phyloP scores from a whole-genome alignment of 2,888 invertebrate genomes.

The Dryococelus australis region DNA sequence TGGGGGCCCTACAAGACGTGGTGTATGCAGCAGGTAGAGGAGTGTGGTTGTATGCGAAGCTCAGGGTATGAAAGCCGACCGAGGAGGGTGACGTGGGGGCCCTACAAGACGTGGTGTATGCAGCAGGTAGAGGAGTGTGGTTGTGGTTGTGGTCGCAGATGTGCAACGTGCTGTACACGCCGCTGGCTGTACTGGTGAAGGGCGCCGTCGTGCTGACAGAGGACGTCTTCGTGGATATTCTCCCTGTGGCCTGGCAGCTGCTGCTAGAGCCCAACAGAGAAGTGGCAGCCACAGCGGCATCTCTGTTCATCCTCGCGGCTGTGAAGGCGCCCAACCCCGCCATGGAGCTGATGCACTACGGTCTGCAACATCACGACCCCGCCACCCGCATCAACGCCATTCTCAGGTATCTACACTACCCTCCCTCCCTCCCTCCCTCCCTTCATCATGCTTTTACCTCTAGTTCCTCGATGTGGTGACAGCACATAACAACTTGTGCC shows the following conservation, averaged over 20 bases:
- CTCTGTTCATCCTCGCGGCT: conserved; percentile 90
- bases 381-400: conserved; percentile 84
- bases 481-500: too few relatives aligned
- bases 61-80: too few relatives aligned
- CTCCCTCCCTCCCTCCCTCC: too few relatives aligned
- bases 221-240: conserved; percentile 85
- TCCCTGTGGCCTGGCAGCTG: conserved; percentile 95
- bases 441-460: too few relatives aligned
- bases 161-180: conserved; percentile 88
- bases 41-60: not conserved
- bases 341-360: conserved; percentile 86
- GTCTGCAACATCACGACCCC: conserved; percentile 85
- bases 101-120: too few relatives aligned
- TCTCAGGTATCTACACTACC: conserved; percentile 62
- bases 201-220: conserved; percentile 89
- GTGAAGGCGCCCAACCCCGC: conserved; percentile 91
- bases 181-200: conserved; percentile 85
- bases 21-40: too few relatives aligned
- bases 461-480: too few relatives aligned
- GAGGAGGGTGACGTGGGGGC: too few relatives aligned
- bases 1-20: too few relatives aligned
- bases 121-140: not conserved
- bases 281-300: conserved; percentile 83
- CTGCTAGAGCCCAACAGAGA: conserved; percentile 91
- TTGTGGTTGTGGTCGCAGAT: conserved; percentile 66